Evolutionary conservation across 1,140 invertebrate genomes (phyloP), one percentile per base, ranked within the genome.

Genomic region (Samia ricini): DNA sequence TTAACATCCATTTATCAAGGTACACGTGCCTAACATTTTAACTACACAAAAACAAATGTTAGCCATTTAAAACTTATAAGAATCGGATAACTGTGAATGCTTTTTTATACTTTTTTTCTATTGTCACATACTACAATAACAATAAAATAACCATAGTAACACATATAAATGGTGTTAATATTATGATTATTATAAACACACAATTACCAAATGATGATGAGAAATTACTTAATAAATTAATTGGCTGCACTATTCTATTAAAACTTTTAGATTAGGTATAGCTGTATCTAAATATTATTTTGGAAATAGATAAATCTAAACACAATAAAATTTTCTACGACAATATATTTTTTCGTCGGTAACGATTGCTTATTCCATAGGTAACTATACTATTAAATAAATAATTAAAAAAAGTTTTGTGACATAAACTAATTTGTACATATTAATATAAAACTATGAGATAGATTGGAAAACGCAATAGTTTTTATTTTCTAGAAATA

Each of bases 1-100:
- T 71, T 77, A 57, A 56, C 69, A 69, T 78, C 66, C 59, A 66
- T 80, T 77, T 72, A 75, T 76, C 33, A 79, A 76, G 78, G 81
- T 83, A 81, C 76, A 69, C 63, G 72, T 78, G 77, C 74, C 79
- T 55, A 71, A 60, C 71, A 64, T 63, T 72, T 62, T 72, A 79
- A 66, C 75, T 56, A 64, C 67, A 64, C 29, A 66, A 49, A 72
- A 77, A 62, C 70, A 61, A 65, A 72, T 69, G 69, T 75, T 76
- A 79, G 74, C 79, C 76, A 76, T 74, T 61, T 66, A 67, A 66
- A 68, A 66, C 33, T 42, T 42, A 42, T 15, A 66, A 68, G 64
- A 42, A 56, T 57, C 60, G 51, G 51, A 36, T 61, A 54, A 19
- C 55, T 61, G 21, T 56, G 65, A 22, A 63, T 7, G 56, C 52